Evolutionary conservation across 2,888 invertebrate species (phyloP), one percentile per base, ranked within the genome.

Genomic region (Eudasyphora cyanicolor): DNA sequence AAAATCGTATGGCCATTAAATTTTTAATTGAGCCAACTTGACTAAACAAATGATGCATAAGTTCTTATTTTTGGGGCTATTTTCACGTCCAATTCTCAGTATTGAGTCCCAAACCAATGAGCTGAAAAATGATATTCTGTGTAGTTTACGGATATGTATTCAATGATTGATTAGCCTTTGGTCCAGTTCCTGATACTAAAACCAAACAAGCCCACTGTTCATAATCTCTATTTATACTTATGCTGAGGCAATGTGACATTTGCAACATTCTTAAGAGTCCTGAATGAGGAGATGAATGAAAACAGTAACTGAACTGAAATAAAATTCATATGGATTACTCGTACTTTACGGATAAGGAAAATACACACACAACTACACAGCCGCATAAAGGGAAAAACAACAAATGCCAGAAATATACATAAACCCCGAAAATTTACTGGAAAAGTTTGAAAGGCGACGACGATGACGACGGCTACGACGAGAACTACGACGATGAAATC

Each of bases 241-340:
- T 57, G 24, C 24, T 1, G 3, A 4, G 64, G 8, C 64, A 64
- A 64, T 62, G 21, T 64, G 38, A 4, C 32, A 35, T 64, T 64
- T 38, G 35, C 64, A 35, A 38, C 17, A 35, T 64, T 62, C 32
- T 62, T 64, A 38, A 32, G 21, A 19, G 17, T 21, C 32, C n/a
- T n/a, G 19, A 10, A 57, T 12, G 27, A 57, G 27, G 27, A 27
- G 57, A 57, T 19, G 38, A 8, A 35, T 64, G 29, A 38, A 64
- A 64, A 12, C 19, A 38, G 35, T 32, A 64, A 35, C 35, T 38
- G 35, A 38, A 38, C 19, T 17, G 64, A 64, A 64, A 38, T 38
- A 21, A 35, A 64, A 64, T 64, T 64, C 64, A 38, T 38, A 64
- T 64, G 38, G n/a, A 64, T 35, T 64, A 35, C 64, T 64, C 21